phyloP scores from a whole-genome alignment of 2,113 vertebrate genomes.

The Odocoileus virginianus region DNA sequence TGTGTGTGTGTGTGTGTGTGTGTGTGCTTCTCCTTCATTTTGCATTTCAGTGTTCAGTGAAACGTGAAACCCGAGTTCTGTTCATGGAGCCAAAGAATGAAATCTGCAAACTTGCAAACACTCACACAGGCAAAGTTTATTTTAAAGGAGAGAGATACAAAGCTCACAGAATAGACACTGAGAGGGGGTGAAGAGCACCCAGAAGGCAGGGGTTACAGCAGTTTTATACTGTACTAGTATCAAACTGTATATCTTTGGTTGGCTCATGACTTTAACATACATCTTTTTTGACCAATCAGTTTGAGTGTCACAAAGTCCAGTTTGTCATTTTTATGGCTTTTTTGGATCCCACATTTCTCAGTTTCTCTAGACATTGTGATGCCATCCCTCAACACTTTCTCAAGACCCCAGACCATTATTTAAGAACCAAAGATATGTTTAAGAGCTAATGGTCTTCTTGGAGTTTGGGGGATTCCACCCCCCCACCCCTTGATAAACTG shows the following conservation, averaged over 20 bases:
- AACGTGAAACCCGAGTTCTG: background rate
- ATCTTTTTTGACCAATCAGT: background rate
- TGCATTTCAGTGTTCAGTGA: background rate
- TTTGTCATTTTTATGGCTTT: background rate
- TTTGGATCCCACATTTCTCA: background rate
- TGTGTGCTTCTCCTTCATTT: background rate
- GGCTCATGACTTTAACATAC: background rate
- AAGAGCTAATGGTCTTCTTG: background rate
- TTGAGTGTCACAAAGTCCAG: background rate
- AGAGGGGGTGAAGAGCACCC: background rate
- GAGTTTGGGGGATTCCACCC: background rate
- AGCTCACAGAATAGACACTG: background rate
- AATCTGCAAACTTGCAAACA: background rate
- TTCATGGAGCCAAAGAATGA: background rate
- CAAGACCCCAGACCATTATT: background rate
- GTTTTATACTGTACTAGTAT: background rate
- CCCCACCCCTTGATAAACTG: background rate
- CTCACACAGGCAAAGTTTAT: background rate
- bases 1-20: background rate
- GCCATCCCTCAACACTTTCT: background rate
- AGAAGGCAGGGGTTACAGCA: background rate
- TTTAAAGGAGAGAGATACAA: background rate
- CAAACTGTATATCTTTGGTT: background rate
- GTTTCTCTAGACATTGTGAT: background rate
- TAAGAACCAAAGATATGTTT: background rate